phyloP scores from a whole-genome alignment of 2,797 vertebrate species.

The Scarus forsteni region DNA sequence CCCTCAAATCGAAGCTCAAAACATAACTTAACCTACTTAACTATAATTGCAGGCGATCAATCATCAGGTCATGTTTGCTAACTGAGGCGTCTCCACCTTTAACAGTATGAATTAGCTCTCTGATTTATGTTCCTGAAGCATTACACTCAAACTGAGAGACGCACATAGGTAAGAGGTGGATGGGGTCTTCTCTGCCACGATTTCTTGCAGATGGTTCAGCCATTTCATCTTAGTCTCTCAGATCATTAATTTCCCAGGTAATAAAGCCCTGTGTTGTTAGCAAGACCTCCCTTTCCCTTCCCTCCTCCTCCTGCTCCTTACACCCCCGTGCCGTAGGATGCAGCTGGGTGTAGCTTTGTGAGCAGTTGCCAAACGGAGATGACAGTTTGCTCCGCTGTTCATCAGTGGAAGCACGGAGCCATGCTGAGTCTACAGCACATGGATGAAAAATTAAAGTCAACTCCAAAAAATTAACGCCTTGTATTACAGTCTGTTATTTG shows the following conservation, averaged over 20 bases:
- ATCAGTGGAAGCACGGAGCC: constrained; percentile 85
- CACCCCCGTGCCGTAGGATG: constrained; percentile 63
- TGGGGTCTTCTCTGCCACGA: constrained; percentile 66
- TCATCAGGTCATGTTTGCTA: constrained; percentile 61
- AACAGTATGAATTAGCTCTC: constrained; percentile 59
- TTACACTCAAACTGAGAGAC: constrained; percentile 69
- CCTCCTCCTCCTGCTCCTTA: constrained; percentile 3
- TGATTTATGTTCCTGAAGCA: constrained; percentile 67
- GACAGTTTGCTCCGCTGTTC: constrained; percentile 80
- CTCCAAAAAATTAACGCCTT: constrained; percentile 78
- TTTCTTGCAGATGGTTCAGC: constrained; percentile 80
- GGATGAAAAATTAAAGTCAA: constrained; percentile 91
- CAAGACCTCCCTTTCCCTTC: constrained; percentile 38
- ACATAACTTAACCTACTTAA: constrained; percentile 34
- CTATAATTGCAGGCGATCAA: constrained; percentile 58
- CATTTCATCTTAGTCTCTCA: constrained; percentile 79
- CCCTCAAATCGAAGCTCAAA: constrained; percentile 29
- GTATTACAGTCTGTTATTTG: constrained; percentile 84
- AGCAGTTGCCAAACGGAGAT: constrained; percentile 73
- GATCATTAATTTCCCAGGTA: constrained; percentile 87
- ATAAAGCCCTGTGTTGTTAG: constrained; percentile 81
- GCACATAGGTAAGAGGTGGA: constrained; percentile 64
- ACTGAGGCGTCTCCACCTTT: constrained; percentile 49
- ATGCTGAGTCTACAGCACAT: constrained; percentile 83
- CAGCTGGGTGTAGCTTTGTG: constrained; percentile 80